Evolutionary conservation across 2,797 vertebrate genomes (phyloP), one percentile per base, ranked within the genome.

Genomic region (Mallotus villosus): DNA sequence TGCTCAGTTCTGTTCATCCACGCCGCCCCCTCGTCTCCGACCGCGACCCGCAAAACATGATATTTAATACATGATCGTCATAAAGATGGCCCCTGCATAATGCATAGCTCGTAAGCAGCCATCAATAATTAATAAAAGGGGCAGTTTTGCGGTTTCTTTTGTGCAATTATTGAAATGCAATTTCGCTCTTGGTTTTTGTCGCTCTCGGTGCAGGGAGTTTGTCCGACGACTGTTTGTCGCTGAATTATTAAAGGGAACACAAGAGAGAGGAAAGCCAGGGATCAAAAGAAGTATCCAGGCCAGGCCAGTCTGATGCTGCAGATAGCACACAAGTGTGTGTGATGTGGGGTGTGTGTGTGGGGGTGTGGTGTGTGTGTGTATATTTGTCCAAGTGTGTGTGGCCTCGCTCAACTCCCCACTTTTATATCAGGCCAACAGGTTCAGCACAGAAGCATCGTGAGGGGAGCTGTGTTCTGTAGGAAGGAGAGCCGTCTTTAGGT

Each of bases 71-170:
- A 90, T 83, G 84, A 76, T 80, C 81, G 83, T 86, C 82, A 88
- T 84, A 88, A 86, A 85, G 78, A 86, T 41, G 17, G 21, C 41
- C 58, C 49, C 19, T 90, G 82, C 82, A 92, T 92, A 83, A 92
- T 90, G 82, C 80, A 91, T 90, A 79, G 70, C 79, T 83, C 63
- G 84, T 90, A 90, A 92, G 88, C 79, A 83, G 73, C 71, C 68
- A 90, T 91, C 76, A 86, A 92, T 92, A 87, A 91, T 90, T 82
- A 76, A 93, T 91, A 78, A 81, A 88, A 85, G 79, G 82, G 81
- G 74, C 81, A 83, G 85, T 88, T 89, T 89, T 85, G 81, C 77
- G 24, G 73, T 77, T 88, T 89, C 64, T 87, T 86, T 78, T 76
- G 81, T 78, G 82, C 79, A 86, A 88, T 90, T 90, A 89, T 77